phyloP scores from a whole-genome alignment of 2,797 vertebrate species.

The Rhinogobio ventralis region DNA sequence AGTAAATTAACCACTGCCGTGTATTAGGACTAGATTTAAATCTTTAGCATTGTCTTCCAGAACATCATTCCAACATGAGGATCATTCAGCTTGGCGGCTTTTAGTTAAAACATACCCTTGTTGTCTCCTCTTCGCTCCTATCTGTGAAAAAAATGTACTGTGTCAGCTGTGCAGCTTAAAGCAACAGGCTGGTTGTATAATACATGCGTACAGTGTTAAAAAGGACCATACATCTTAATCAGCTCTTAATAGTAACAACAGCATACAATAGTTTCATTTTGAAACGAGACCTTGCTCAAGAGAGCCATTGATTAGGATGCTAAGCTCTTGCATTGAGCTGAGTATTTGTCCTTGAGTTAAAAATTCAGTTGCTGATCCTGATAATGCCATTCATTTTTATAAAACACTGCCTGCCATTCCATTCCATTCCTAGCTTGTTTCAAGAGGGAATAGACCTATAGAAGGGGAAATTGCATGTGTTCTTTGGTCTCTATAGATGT shows the following conservation, averaged over 20 bases:
- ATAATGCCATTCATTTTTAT: slow-evolving; percentile 23
- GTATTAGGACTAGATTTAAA: slow-evolving; percentile 33
- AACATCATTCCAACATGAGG: neutral
- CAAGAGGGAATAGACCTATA: slow-evolving; percentile 2
- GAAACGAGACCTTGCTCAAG: neutral
- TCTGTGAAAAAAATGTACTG: neutral
- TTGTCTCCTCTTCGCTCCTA: neutral
- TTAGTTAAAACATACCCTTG: neutral
- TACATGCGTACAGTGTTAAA: neutral
- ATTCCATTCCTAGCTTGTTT: slow-evolving; percentile 12
- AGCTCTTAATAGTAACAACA: slow-evolving; percentile 5
- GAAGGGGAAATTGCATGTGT: slow-evolving; percentile 2
- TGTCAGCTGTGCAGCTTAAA: neutral
- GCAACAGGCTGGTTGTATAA: neutral
- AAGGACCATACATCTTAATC: slow-evolving; percentile 25
- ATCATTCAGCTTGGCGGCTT: neutral
- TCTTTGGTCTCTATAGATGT: slow-evolving; percentile 6
- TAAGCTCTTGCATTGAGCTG: neutral
- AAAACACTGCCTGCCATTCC: slow-evolving; percentile 10
- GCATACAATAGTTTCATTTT: neutral
- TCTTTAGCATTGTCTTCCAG: slow-evolving; percentile 25
- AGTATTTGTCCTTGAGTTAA: slow-evolving; percentile 34
- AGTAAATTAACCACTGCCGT: slow-evolving; percentile 28
- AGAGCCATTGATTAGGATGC: slow-evolving; percentile 9
- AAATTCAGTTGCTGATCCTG: neutral